phyloP scores from a whole-genome alignment of 2,113 vertebrate genomes.

The Syngnathus typhle region DNA sequence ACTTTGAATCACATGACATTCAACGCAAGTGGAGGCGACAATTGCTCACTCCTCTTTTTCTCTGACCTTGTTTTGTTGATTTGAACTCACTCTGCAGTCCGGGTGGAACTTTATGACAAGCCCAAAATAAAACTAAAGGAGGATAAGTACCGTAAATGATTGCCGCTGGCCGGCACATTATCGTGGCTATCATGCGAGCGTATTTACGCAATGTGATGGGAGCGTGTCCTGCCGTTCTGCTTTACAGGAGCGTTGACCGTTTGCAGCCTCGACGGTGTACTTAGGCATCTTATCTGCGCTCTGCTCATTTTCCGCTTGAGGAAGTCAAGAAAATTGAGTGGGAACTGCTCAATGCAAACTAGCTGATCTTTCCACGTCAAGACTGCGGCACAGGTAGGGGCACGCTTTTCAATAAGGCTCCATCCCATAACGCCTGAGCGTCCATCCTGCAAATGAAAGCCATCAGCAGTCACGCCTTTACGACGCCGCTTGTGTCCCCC shows the following conservation, averaged over 20 bases:
- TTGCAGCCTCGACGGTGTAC: slow-evolving; percentile 43
- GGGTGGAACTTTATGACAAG: neutral
- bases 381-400: slow-evolving; percentile 46
- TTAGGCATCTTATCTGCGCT: slow-evolving; percentile 60
- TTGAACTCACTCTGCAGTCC: neutral
- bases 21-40: neutral
- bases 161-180: slow-evolving; percentile 28
- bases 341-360: slow-evolving; percentile 64
- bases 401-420: slow-evolving; percentile 35
- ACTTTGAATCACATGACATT: neutral
- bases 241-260: slow-evolving; percentile 51
- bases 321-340: slow-evolving; percentile 68
- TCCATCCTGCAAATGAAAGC: slow-evolving; percentile 48
- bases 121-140: slow-evolving; percentile 44
- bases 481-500: slow-evolving; percentile 19
- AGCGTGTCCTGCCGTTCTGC: slow-evolving; percentile 25
- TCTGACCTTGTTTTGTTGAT: neutral
- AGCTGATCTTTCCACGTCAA: slow-evolving; percentile 50
- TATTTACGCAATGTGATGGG: slow-evolving; percentile 44
- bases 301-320: slow-evolving; percentile 69
- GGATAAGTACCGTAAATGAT: slow-evolving; percentile 38
- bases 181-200: slow-evolving; percentile 32
- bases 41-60: neutral
- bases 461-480: slow-evolving; percentile 32
- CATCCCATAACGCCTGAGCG: slow-evolving; percentile 14